These are phyloP conservation scores for Papilio helenus DNA, from an alignment of 1,140 invertebrate genomes.

Conservation along the genomic window DNA sequence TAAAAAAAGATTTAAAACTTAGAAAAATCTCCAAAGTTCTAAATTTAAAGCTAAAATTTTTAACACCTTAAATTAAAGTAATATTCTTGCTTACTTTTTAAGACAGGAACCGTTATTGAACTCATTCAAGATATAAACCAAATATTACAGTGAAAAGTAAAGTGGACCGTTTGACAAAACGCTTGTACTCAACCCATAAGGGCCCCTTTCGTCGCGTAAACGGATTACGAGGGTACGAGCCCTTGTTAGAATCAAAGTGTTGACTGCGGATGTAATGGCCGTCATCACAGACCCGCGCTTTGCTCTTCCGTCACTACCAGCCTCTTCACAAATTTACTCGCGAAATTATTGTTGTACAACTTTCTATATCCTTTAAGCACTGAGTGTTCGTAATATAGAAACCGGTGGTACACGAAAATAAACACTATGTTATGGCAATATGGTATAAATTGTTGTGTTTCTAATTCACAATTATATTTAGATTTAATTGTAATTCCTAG, in stretches of 20 bases:
- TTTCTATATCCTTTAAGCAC: background rate
- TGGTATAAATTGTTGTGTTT: no score
- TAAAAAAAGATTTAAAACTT: no score
- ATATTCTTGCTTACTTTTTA: background rate
- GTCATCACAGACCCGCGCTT: constrained; percentile 45
- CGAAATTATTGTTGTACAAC: constrained; percentile 16
- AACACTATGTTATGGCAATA: background rate
- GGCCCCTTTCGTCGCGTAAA: constrained; percentile 60
- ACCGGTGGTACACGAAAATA: background rate
- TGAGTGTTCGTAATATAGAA: background rate
- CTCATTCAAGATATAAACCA: constrained; percentile 23
- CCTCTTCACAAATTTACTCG: constrained; percentile 12
- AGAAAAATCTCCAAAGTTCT: no score
- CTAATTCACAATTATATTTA: no score
- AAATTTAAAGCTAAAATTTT: no score
- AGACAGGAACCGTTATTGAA: no score
- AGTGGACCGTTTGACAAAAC: constrained; percentile 55
- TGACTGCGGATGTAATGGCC: constrained; percentile 63
- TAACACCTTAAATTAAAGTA: no score
- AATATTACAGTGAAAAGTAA: constrained; percentile 50
- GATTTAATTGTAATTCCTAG: no score
- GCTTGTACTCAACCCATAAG: constrained; percentile 55
- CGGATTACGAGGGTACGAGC: constrained; percentile 65
- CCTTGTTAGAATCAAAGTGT: constrained; percentile 72
- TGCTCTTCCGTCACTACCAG: constrained; percentile 31